Evolutionary conservation across 2,888 invertebrate genomes (phyloP).

Genomic region (Dorcus hopei): DNA sequence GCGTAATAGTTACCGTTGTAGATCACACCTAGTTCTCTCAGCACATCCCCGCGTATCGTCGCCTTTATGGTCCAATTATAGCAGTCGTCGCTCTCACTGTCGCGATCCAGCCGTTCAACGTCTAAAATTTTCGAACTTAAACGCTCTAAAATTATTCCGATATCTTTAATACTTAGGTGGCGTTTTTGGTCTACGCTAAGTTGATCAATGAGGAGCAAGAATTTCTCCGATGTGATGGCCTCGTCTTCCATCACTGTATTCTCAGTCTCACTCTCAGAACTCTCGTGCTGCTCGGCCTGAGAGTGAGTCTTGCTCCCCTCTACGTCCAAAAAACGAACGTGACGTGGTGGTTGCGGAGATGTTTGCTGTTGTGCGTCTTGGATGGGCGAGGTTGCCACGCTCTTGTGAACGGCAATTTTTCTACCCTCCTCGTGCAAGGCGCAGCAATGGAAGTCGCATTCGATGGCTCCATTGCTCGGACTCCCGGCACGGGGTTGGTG

Average conservation of each 20-base stretch:
- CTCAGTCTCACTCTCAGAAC: conserved; percentile 90
- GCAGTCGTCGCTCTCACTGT: conserved; percentile 89
- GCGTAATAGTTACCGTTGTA: conserved; percentile 95
- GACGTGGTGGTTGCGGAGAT: conserved; percentile 58
- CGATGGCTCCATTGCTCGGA: conserved; percentile 60
- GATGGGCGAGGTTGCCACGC: conserved; percentile 89
- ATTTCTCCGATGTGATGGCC: conserved; percentile 85
- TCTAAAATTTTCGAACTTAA: conserved; percentile 91
- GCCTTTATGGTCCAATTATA: conserved; percentile 97
- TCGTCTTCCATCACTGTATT: conserved; percentile 92
- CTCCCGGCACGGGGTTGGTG: conserved; percentile 65
- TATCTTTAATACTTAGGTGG: conserved; percentile 90
- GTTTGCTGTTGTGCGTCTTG: conserved; percentile 65
- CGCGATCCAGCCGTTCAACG: conserved; percentile 87
- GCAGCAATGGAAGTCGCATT: conserved; percentile 95
- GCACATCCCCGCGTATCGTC: conserved; percentile 85
- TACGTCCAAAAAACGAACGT: conserved; percentile 83
- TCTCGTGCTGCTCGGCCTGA: conserved; percentile 63
- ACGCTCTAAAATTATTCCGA: conserved; percentile 89
- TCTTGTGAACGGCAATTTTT: conserved; percentile 87
- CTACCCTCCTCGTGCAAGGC: conserved; percentile 91
- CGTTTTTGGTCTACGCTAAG: conserved; percentile 89
- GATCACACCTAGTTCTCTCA: conserved; percentile 88
- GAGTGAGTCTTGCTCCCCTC: conserved; percentile 53
- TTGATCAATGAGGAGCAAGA: conserved; percentile 89